phyloP scores from a whole-genome alignment of 2,888 invertebrate species.

The Poecilobothrus nobilitatus region DNA sequence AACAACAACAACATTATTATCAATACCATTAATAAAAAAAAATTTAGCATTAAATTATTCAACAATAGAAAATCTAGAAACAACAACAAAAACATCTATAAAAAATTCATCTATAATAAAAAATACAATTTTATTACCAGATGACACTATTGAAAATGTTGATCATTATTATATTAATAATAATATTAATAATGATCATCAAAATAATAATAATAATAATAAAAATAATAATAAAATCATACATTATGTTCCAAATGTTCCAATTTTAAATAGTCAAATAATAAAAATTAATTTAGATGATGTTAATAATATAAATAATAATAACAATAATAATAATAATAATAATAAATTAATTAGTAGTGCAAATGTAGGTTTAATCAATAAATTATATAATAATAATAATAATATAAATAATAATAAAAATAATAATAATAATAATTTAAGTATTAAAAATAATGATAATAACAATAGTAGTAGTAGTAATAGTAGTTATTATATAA shows the following conservation, averaged over 20 bases:
- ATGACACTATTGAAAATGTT: slow-evolving; percentile 15
- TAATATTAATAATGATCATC: slow-evolving; percentile 20
- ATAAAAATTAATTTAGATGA: slow-evolving; percentile 32
- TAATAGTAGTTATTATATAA: slow-evolving; percentile 9
- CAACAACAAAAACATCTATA: slow-evolving; percentile 25
- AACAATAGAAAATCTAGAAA: slow-evolving; percentile 17
- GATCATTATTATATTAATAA: slow-evolving; percentile 23
- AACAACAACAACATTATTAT: slow-evolving; percentile 22
- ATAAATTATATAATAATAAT: slow-evolving; percentile 17
- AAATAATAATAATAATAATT: slow-evolving; percentile 17
- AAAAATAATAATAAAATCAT: slow-evolving; percentile 12
- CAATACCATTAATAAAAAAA: slow-evolving; percentile 20
- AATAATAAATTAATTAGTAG: slow-evolving; percentile 25
- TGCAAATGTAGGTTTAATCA: slow-evolving; percentile 22
- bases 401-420: slow-evolving; percentile 23
- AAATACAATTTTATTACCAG: slow-evolving; percentile 18
- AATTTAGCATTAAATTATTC: slow-evolving; percentile 10
- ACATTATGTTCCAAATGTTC: slow-evolving; percentile 36
- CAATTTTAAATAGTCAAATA: slow-evolving; percentile 43
- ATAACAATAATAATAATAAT: slow-evolving; percentile 18
- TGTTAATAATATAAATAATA: slow-evolving; percentile 18
- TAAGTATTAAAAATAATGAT: slow-evolving; percentile 13
- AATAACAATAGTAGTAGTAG: slow-evolving; percentile 13
- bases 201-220: slow-evolving; percentile 9
- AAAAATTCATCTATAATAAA: slow-evolving; percentile 24